Base-by-base conservation (phyloP, 2,888 invertebrate genomes). In the Schrankia costaestrigalis region DNA sequence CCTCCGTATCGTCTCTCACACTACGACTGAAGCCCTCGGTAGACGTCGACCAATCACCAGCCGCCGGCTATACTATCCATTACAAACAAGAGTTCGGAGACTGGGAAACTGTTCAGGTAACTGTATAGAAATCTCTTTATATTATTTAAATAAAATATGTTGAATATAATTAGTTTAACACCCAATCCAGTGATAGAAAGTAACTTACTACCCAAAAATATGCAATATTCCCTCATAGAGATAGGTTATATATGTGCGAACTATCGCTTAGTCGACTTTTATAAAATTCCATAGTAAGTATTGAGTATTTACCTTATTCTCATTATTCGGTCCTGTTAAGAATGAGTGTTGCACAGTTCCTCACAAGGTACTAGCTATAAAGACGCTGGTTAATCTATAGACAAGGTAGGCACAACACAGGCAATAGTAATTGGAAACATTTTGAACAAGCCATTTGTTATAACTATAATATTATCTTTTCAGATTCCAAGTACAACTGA, bases 1-100 rank as follows among this genome's bases (percentile, higher is more conserved):
- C 88, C 0, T 88, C 88, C n/a, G 88, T 88, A 1, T 89, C 89
- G 1, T 86, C 89, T 0, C 71, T 89, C 36, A 88, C 88, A 1
- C 79, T 89, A 2, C 84, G 88, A 33, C 69, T 89, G 49, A 85
- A 85, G 58, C 84, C 87, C 0, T 57, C 93, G 50, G 92, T 93
- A 56, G 92, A 94, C 29, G 91, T 91, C 8, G 96, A 96, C 67
- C 93, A 92, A 25, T 95, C 96, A 18, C 95, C 95, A n/a, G 92
- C 96, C 47, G 95, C 96, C 58, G 97, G 97, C 0, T 97, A 97
- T 82, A 95, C 95, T 14, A 90, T 98, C 46, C 95, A 95, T 71
- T 97, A 95, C 88, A 97, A 97, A 72, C 96, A 96, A 34, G 97
- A 97, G 78, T 97, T 97, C 67, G 97, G 97, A 10, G 96, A 96